Evolutionary conservation across 2,888 invertebrate genomes (phyloP).

Genomic region (Euspilapteryx auroguttella): DNA sequence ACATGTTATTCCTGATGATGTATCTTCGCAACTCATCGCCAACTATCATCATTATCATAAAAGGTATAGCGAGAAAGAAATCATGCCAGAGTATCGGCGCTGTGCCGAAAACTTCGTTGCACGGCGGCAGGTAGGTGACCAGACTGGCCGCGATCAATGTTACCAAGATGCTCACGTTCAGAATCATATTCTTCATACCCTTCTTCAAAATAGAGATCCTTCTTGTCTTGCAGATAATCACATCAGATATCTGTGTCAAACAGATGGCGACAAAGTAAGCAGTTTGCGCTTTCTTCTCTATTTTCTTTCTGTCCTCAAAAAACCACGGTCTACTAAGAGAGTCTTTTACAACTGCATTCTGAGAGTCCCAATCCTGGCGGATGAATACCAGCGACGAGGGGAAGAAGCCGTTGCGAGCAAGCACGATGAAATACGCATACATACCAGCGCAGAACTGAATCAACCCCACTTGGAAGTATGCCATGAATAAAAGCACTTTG

Average conservation of each 20-base stretch:
- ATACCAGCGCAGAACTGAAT: conserved; percentile 83
- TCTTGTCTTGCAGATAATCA: conserved; percentile 78
- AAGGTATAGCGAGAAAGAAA: conserved; percentile 74
- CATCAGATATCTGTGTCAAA: conserved; percentile 76
- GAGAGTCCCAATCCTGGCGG: conserved; percentile 71
- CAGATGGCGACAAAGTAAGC: conserved; percentile 80
- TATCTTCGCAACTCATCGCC: conserved; percentile 75
- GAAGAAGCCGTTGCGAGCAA: conserved; percentile 79
- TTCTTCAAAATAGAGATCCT: conserved; percentile 73
- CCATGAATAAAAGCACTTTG: conserved; percentile 70
- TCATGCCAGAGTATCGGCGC: conserved; percentile 69
- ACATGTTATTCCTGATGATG: conserved; percentile 67
- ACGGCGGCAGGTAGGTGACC: conserved; percentile 70
- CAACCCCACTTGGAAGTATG: conserved; percentile 85
- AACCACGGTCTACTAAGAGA: conserved; percentile 79
- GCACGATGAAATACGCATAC: conserved; percentile 76
- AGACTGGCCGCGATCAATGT: conserved; percentile 67
- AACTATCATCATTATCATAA: conserved; percentile 71
- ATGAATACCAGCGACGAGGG: conserved; percentile 68
- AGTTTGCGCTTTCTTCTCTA: conserved; percentile 76
- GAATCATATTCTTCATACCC: conserved; percentile 71
- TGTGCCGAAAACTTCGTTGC: conserved; percentile 69
- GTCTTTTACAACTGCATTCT: conserved; percentile 65
- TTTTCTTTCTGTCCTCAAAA: conserved; percentile 64
- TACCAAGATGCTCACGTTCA: conserved; percentile 64